Base-by-base conservation (phyloP, 2,113 vertebrate genomes). In the Bubo scandiacus region DNA sequence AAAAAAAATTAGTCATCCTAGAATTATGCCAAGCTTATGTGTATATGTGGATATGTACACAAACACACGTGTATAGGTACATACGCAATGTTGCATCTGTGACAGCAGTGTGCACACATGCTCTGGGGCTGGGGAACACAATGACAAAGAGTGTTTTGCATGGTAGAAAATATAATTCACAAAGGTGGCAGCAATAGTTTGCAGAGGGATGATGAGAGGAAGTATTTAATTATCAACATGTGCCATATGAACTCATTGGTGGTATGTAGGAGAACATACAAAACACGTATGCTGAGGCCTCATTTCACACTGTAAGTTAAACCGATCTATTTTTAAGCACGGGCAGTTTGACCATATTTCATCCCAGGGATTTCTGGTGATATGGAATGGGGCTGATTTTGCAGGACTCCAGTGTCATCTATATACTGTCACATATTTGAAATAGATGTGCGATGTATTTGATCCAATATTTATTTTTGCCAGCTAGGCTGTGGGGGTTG, bases 1-100 rank as follows among this genome's bases (percentile, higher is more conserved):
- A 95, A 63, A 82, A 89, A 94, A 95, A 80, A 92, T 94, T 55
- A 96, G 94, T 77, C 81, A 87, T 86, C 84, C 74, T 14, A 86
- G 87, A 83, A 66, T 25, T 73, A 4, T 20, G 36, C 66, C 55
- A 16, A 11, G 84, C 63, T 67, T 20, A 2, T 12, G 68, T 40
- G 36, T 22, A 0, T 30, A 47, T 10, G 91, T 74, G 70, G 82
- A 5, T 43, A 6, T 11, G 61, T 43, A 70, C 66, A 70, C 58
- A 42, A 43, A 36, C 88, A 88, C 92, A 65, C 21, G 2, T 54
- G 70, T 73, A 29, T 4, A 6, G 81, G 66, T 18, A 7, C 81
- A 22, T 15, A 9, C 3, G 47, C 3, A 4, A 3, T 4, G 26
- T 4, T 62, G 19, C 7, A 10, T 26, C 42, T 26, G n/a, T 21